Conservation (phyloP, 1,140 invertebrate species). For the Anagrus nilaparvatae region DNA sequence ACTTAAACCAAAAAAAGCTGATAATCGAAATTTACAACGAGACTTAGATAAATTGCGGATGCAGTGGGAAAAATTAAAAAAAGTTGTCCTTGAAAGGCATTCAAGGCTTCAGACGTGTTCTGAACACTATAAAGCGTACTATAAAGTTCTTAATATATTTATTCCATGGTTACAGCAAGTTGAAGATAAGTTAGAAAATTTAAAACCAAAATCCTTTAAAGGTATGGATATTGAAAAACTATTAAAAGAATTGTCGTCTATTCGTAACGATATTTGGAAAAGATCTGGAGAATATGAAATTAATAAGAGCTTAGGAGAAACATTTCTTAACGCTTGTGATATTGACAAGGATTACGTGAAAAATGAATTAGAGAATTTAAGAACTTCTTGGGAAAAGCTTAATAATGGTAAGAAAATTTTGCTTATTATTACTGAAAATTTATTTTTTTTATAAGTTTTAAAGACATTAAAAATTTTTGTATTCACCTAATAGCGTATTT, state of each 20-base stretch:
- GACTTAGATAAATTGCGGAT: constrained; percentile 80
- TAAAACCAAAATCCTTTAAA: constrained; percentile 73
- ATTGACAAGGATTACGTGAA: constrained; percentile 83
- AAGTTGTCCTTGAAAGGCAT: constrained; percentile 74
- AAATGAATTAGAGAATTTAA: constrained; percentile 67
- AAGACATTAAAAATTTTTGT: constrained; percentile 12
- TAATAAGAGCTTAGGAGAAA: constrained; percentile 72
- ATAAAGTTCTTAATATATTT: constrained; percentile 72
- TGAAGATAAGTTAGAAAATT: constrained; percentile 71
- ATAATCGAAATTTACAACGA: constrained; percentile 48
- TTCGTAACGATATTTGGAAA: constrained; percentile 88
- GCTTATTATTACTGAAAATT: constrained; percentile 2
- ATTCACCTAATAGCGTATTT: constrained; percentile 21
- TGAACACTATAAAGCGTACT: constrained; percentile 88
- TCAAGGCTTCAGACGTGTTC: constrained; percentile 78
- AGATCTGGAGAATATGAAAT: constrained; percentile 88
- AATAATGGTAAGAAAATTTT: constrained; percentile 57
- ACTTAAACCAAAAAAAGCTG: constrained; percentile 46
- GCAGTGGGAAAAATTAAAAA: constrained; percentile 81
- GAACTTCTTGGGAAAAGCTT: constrained; percentile 80
- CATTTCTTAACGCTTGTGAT: constrained; percentile 75
- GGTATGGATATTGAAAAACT: constrained; percentile 81
- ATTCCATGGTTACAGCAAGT: constrained; percentile 78
- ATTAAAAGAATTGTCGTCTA: constrained; percentile 76
- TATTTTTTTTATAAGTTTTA: not conserved